Base-by-base conservation (phyloP, 2,113 vertebrate genomes). In the Sakesphorus luctuosus region DNA sequence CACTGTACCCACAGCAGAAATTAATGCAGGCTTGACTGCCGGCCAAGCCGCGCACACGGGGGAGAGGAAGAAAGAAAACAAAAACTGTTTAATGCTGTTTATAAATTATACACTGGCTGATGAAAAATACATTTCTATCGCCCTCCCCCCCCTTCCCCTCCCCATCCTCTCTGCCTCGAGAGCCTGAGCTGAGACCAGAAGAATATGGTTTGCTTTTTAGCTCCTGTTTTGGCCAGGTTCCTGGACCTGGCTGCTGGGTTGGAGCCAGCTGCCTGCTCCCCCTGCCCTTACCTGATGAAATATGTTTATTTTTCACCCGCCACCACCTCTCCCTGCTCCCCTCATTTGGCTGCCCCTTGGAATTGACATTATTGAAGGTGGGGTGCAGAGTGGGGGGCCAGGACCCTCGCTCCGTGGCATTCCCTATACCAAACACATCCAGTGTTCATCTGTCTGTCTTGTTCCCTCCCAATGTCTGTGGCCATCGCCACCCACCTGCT, bases 1-100 rank as follows among this genome's bases (percentile, higher is more conserved):
- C 98, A 99, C 99, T 99, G 99, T 99, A 99, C 99, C 99, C 99
- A 99, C 98, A 99, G 98, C 99, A 99, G 98, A 99, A 99, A 99
- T 99, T 99, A 99, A 99, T 99, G 98, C 98, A 99, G 99, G 98
- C 98, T 99, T 99, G 99, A 99, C 98, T 98, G 98, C 98, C 91
- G 98, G 98, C 99, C 99, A 99, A 99, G 97, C 98, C 99, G 91
- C 98, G 98, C 98, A 98, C 99, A 99, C 98, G 93, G 97, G 98
- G 98, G 98, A 97, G 97, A 97, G 97, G 97, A 97, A 91, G 96
- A 96, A 97, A 96, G 97, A 98, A 98, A 98, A 98, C 98, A 98
- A 98, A 98, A 98, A 98, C 97, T 97, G 98, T 98, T 98, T 98
- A 98, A 98, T 98, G 98, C 97, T 97, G 98, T 98, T 98, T 98